phyloP scores from a whole-genome alignment of 2,797 vertebrate genomes.

The Sparus aurata region DNA sequence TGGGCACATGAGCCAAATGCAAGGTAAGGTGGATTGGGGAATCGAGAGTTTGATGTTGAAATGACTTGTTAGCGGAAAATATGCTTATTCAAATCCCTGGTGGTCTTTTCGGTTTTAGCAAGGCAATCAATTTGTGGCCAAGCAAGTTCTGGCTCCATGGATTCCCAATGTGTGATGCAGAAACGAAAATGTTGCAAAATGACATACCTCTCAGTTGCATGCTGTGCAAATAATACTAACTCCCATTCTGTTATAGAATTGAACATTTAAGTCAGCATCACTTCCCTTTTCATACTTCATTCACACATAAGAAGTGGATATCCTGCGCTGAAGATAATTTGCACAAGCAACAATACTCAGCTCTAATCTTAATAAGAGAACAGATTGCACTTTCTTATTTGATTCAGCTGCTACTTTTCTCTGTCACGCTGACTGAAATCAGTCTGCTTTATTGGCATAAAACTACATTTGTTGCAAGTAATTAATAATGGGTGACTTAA shows the following conservation, averaged over 20 bases:
- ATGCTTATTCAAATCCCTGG: slow-evolving; percentile 81
- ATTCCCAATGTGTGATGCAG: slow-evolving; percentile 71
- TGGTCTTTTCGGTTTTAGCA: slow-evolving; percentile 76
- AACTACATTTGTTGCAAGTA: not conserved
- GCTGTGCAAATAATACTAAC: slow-evolving; percentile 37
- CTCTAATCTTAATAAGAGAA: not conserved
- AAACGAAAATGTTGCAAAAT: slow-evolving; percentile 69
- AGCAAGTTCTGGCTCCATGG: slow-evolving; percentile 61
- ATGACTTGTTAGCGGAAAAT: slow-evolving; percentile 82
- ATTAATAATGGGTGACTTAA: not conserved
- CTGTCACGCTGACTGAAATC: not conserved
- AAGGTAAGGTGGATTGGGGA: slow-evolving; percentile 76
- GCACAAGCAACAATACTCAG: not conserved
- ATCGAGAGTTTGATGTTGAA: slow-evolving; percentile 73
- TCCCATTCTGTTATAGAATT: slow-evolving; percentile 8
- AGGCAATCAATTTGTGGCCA: slow-evolving; percentile 76
- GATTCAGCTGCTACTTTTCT: not conserved
- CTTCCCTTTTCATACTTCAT: slow-evolving; percentile 2
- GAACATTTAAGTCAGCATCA: slow-evolving; percentile 16
- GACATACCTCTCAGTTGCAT: slow-evolving; percentile 49
- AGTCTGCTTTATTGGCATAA: not conserved
- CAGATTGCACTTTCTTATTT: not conserved
- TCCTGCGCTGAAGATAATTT: not conserved
- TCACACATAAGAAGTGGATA: slow-evolving; percentile 4
- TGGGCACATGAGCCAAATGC: slow-evolving; percentile 59